These are phyloP conservation scores for Polypedilum vanderplanki DNA, from an alignment of 1,140 invertebrate genomes.

Conservation along the genomic window DNA sequence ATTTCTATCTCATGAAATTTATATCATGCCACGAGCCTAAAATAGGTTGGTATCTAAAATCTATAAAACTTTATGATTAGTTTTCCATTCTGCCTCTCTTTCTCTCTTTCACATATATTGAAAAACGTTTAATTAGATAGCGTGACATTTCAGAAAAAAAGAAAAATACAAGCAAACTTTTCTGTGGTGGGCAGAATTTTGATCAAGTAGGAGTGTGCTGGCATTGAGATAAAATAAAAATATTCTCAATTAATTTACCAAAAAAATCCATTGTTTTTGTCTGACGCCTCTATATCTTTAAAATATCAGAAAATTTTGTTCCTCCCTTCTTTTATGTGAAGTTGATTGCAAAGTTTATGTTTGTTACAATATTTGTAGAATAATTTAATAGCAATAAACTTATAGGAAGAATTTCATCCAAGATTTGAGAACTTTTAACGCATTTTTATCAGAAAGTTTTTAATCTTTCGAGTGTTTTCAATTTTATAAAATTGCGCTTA, in stretches of 20 bases:
- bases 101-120: neutral
- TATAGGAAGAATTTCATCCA: no score
- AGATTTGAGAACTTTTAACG: no score
- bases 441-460: no score
- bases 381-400: neutral
- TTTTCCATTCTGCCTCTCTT: neutral
- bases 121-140: conserved; percentile 25
- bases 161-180: neutral
- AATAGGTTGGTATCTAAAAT: conserved; percentile 16
- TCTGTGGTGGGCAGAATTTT: neutral
- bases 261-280: no score
- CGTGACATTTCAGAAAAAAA: conserved; percentile 21
- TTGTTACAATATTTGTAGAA: neutral
- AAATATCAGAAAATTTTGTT: neutral
- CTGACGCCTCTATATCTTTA: no score
- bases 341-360: conserved; percentile 2
- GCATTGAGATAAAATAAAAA: neutral
- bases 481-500: no score
- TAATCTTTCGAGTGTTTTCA: no score
- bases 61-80: conserved; percentile 29
- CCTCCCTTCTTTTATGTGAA: neutral
- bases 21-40: neutral
- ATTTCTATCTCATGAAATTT: conserved; percentile 11
- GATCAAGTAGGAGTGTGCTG: neutral
- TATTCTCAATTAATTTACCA: neutral